These are phyloP conservation scores for Hedya salicella DNA, from an alignment of 2,888 invertebrate species.

Conservation along the genomic window DNA sequence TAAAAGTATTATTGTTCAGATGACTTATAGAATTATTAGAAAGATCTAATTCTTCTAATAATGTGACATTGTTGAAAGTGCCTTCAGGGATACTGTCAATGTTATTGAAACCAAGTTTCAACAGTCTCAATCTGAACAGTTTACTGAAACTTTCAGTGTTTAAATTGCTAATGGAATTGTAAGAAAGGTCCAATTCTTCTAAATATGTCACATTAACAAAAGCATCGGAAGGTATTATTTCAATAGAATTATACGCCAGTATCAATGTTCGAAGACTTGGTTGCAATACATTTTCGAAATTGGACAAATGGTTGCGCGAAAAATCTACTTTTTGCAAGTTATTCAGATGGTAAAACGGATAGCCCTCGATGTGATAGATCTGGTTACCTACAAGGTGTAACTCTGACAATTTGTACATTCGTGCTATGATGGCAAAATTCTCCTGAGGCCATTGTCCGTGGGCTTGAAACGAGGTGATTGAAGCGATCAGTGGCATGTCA, in stretches of 20 bases:
- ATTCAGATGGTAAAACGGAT: constrained; percentile 62
- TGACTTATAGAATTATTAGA: constrained; percentile 66
- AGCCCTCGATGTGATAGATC: constrained; percentile 58
- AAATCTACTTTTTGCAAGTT: constrained; percentile 64
- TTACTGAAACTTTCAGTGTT: constrained; percentile 68
- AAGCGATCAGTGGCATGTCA: constrained; percentile 57
- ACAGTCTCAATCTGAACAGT: constrained; percentile 62
- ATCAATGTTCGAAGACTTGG: constrained; percentile 62
- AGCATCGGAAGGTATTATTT: constrained; percentile 57
- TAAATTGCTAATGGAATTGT: constrained; percentile 65
- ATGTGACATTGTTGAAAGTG: constrained; percentile 63
- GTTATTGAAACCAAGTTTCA: constrained; percentile 52
- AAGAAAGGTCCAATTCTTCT: constrained; percentile 68
- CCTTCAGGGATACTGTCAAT: constrained; percentile 53
- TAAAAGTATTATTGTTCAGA: constrained; percentile 67
- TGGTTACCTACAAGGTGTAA: constrained; percentile 59
- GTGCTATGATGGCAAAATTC: constrained; percentile 60
- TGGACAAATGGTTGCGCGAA: constrained; percentile 61
- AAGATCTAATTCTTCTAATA: constrained; percentile 68
- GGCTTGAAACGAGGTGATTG: constrained; percentile 62
- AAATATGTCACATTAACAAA: constrained; percentile 65
- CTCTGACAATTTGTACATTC: constrained; percentile 60
- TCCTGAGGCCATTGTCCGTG: constrained; percentile 60
- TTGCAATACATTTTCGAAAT: constrained; percentile 64
- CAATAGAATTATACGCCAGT: constrained; percentile 63